These are phyloP conservation scores for Rambutsinella grinnellia DNA, from an alignment of 2,888 invertebrate species.

Conservation along the genomic window DNA sequence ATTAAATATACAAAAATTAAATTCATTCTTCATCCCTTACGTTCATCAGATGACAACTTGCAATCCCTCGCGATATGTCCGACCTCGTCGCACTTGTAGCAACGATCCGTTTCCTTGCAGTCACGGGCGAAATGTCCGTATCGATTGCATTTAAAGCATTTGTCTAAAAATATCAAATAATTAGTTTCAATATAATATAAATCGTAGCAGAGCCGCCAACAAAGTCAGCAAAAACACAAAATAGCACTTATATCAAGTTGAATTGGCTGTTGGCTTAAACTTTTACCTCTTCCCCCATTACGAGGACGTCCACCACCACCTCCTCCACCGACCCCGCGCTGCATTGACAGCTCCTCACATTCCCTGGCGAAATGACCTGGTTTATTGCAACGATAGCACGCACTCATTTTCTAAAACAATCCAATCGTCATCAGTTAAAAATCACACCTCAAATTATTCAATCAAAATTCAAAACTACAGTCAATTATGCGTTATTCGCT, in stretches of 20 bases:
- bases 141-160: conserved; percentile 97
- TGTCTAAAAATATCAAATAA: no score
- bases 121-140: conserved; percentile 93
- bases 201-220: no score
- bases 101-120: conserved; percentile 89
- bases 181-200: no score
- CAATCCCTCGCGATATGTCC: conserved; percentile 92
- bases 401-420: conserved; percentile 38
- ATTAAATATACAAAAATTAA: neutral
- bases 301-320: conserved; percentile 69
- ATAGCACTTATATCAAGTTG: no score
- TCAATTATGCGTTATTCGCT: no score
- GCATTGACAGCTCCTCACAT: conserved; percentile 72
- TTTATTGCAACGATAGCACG: conserved; percentile 45
- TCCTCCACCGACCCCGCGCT: conserved; percentile 71
- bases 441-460: no score
- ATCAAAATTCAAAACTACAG: no score
- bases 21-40: conserved; percentile 72
- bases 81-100: conserved; percentile 71
- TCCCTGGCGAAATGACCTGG: conserved; percentile 92
- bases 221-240: no score
- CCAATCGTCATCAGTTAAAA: no score
- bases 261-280: no score
- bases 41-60: conserved; percentile 64
- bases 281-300: conserved; percentile 27